Base-by-base conservation (phyloP, 30 jellyfish, hydroid and myxozoan species). In the Chironex yamaguchii region DNA sequence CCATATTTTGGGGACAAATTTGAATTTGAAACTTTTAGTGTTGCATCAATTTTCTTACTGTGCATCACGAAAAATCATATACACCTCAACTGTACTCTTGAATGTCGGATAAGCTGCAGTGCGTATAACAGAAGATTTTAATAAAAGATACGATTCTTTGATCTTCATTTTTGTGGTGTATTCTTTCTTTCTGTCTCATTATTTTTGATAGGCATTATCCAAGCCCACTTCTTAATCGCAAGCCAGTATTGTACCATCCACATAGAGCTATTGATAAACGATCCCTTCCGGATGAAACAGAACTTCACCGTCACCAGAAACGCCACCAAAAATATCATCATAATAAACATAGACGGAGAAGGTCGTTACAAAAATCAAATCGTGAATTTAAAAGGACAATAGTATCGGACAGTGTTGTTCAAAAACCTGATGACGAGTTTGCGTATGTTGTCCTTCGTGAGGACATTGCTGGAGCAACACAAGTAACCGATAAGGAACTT, bases 401-500 rank as follows among this genome's bases (percentile, higher is more conserved):
- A 17, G 58, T 42, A 9, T 42, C 58, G 17, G 58, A 42, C 17
- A 42, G 17, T 6, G 13, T 42, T 17, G 17, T 42, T 6, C 9
- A 42, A 42, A 42, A 42, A 42, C 58, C 58, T 17, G 58, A 42
- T 42, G 58, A 42, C 17, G 58, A 42, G 17, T 42, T 42, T 42
- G 58, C 58, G 58, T 42, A 42, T 42, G 58, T 42, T 9, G 17
- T 42, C 13, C 13, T 42, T 6, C 58, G 58, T 6, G 58, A 42
- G 17, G 58, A 42, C 9, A 42, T 42, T 42, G 58, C 58, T 42
- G 58, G 13, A 25, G 66, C 21, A 24, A 71, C 50, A 34, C 54
- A 22, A 73, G 67, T 49, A 29, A 27, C 27, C 2, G 89, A 70
- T 13, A 82, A 73, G 50, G 35, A 72, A 20, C 70, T 65, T 52